Evolutionary conservation across 2,797 vertebrate genomes (phyloP), one percentile per base, ranked within the genome.

Genomic region (Ataeniobius toweri): DNA sequence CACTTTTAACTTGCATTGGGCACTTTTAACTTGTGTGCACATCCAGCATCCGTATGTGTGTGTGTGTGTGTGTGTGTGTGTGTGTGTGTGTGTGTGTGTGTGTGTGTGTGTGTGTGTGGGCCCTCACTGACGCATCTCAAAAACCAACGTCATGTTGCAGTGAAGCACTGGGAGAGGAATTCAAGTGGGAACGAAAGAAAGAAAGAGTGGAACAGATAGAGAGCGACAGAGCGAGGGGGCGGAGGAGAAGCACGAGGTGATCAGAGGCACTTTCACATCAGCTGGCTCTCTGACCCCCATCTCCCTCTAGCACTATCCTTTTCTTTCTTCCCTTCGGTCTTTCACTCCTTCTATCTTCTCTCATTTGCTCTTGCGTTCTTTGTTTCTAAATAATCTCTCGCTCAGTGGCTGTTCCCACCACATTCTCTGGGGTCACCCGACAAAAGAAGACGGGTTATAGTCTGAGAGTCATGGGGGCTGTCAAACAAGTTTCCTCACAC

Each of bases 141-240:
- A 92, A 86, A 79, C 82, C 75, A 26, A 85, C 90, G 92, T 94
- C 92, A 93, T 81, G 80, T 79, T 71, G 84, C 83, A 90, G 88
- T 88, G 92, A 92, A 92, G 90, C 83, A 83, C 93, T 90, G 91
- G 88, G 91, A 90, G 89, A 90, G 93, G 94, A 95, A 95, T 95
- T 92, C 88, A 92, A 92, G 94, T 95, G 94, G 94, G 94, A 95
- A 92, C 22, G 86, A 82, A 74, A 82, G 87, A 90, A 86, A 90
- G 89, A 93, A 88, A 90, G 89, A 88, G 90, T 48, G 83, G 83
- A 89, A 91, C 82, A 92, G 90, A 93, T 86, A 91, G 90, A 89
- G 84, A 91, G 89, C 79, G 89, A 88, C 79, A 86, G 89, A 87
- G 81, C 28, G 77, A 88, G 91, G 89, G 89, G 93, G 93, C 68